Percentiles rank a stretch among this genome's conserved stretches.
These are phyloP conservation scores for Tupaia tana DNA, from an alignment of 2,113 vertebrate genomes.

Conservation along the genomic window DNA sequence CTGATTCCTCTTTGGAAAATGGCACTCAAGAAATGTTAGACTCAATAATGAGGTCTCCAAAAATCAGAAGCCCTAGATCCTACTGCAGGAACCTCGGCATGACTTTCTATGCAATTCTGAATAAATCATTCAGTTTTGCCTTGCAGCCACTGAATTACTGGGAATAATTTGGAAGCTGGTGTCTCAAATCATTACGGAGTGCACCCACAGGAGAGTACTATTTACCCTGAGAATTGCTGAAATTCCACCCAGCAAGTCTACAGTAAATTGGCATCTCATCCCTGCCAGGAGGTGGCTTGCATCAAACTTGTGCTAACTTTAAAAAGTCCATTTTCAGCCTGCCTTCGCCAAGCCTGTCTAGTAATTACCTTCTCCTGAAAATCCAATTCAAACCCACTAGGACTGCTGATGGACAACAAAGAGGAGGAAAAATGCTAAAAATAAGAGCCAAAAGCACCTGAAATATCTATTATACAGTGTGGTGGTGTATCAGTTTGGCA, in stretches of 20 bases:
- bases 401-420: neutral
- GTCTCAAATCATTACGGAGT: slow-evolving; percentile 72
- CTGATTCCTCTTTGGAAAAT: slow-evolving; percentile 70
- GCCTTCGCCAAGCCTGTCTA: neutral
- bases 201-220: slow-evolving; percentile 59
- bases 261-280: neutral
- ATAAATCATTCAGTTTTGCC: slow-evolving; percentile 82
- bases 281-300: neutral
- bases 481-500: neutral
- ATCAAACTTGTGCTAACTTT: slow-evolving; percentile 52
- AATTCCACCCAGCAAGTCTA: slow-evolving; percentile 15
- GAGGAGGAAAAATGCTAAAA: neutral
- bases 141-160: slow-evolving; percentile 69
- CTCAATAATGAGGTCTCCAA: slow-evolving; percentile 69
- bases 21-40: slow-evolving; percentile 59
- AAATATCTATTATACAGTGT: neutral
- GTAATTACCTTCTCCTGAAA: slow-evolving; percentile 15
- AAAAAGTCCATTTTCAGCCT: neutral
- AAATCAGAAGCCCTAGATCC: slow-evolving; percentile 32
- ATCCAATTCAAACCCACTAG: neutral
- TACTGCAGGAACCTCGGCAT: slow-evolving; percentile 69
- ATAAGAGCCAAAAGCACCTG: neutral
- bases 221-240: slow-evolving; percentile 39
- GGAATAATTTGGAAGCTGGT: slow-evolving; percentile 74
- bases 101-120: slow-evolving; percentile 80